Conservation (phyloP, 2,797 vertebrate genomes). For the Synanceia verrucosa region DNA sequence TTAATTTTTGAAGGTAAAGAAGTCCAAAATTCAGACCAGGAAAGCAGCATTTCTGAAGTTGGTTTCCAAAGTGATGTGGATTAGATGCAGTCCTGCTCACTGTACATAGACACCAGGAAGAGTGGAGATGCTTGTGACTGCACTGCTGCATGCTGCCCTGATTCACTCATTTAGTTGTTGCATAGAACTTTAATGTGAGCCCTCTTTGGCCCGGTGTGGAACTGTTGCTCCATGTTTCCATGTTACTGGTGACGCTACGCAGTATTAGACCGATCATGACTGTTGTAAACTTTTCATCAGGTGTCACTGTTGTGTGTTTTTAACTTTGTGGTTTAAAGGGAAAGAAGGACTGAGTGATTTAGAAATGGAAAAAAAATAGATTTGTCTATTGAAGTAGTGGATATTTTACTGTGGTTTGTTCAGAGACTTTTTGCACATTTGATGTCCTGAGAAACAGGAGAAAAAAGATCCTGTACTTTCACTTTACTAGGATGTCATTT, state of each 20-base stretch:
- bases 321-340: constrained; percentile 32
- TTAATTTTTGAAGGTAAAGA: neutral
- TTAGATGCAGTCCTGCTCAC: neutral
- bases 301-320: constrained; percentile 25
- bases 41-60: neutral
- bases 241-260: neutral
- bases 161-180: neutral
- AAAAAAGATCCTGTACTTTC: neutral
- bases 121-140: neutral
- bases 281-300: constrained; percentile 12
- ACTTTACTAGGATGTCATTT: neutral
- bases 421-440: constrained; percentile 35
- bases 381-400: constrained; percentile 3
- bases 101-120: neutral
- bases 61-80: neutral
- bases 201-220: constrained; percentile 12
- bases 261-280: constrained; percentile 10
- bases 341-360: constrained; percentile 13
- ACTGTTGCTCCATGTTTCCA: constrained; percentile 16
- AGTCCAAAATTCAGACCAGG: neutral
- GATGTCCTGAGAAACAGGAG: neutral
- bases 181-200: neutral
- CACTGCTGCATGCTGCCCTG: constrained; percentile 38
- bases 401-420: constrained; percentile 19
- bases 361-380: neutral